Percentiles rank a stretch among this genome's conserved stretches.
These are phyloP conservation scores for Corythornis cristatus DNA, from an alignment of 2,113 vertebrate genomes.

Conservation along the genomic window DNA sequence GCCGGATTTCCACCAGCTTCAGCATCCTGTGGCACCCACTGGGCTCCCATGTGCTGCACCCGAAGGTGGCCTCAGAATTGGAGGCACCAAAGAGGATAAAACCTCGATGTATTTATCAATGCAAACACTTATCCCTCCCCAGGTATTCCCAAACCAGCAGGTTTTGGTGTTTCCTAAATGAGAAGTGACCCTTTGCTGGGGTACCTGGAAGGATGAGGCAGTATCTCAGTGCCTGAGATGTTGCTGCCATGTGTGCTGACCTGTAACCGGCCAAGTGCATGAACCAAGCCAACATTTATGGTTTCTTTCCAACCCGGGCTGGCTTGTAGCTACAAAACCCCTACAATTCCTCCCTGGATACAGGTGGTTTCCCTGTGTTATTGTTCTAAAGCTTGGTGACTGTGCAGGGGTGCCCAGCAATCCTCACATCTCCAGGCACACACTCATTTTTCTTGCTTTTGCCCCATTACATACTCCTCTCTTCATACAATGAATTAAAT, in stretches of 20 bases:
- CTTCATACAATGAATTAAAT: not conserved
- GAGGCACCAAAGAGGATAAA: not conserved
- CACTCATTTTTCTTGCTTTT: accelerated
- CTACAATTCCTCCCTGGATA: not conserved
- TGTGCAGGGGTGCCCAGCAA: accelerated
- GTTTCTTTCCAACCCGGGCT: not conserved
- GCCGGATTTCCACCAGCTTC: not conserved
- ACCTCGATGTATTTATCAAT: accelerated
- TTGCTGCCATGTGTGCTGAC: not conserved
- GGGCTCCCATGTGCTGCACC: accelerated
- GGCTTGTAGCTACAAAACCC: not conserved
- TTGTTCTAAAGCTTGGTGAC: accelerated
- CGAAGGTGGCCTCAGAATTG: not conserved
- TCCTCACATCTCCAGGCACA: accelerated
- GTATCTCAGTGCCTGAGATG: accelerated
- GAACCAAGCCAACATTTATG: accelerated
- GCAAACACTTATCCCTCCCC: not conserved
- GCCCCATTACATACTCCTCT: accelerated
- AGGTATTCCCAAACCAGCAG: not conserved
- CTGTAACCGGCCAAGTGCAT: accelerated
- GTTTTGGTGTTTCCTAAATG: not conserved
- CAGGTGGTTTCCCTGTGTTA: accelerated
- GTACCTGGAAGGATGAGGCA: accelerated
- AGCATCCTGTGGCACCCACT: accelerated
- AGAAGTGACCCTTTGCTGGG: not conserved